phyloP scores from a whole-genome alignment of 2,113 vertebrate species.

The Paraplagusia blochii region DNA sequence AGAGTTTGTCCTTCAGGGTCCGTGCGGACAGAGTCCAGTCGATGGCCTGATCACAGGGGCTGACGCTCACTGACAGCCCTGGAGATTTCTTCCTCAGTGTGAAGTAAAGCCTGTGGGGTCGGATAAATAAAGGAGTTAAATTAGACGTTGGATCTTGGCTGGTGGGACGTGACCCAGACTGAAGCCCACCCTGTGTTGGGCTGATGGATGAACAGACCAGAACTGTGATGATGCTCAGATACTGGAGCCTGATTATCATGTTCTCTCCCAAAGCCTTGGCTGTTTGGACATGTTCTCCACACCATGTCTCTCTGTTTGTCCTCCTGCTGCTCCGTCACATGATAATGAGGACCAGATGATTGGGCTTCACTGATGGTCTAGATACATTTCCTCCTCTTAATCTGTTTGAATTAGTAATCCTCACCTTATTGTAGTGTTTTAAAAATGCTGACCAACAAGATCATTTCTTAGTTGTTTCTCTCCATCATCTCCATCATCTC shows the following conservation, averaged over 20 bases:
- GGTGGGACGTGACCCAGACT: constrained; percentile 36
- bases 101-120: constrained; percentile 79
- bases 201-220: constrained; percentile 32
- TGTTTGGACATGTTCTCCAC: constrained; percentile 19
- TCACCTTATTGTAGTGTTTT: background rate
- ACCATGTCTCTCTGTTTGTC: constrained; percentile 21
- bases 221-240: constrained; percentile 33
- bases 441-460: too few relatives aligned
- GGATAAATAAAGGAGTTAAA: constrained; percentile 9
- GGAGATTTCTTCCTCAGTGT: constrained; percentile 74
- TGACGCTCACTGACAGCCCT: constrained; percentile 80
- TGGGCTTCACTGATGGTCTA: constrained; percentile 41
- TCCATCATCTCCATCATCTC: too few relatives aligned
- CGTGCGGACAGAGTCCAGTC: constrained; percentile 80
- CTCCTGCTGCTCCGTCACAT: constrained; percentile 32
- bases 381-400: constrained; percentile 49
- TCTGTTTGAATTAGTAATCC: constrained; percentile 45
- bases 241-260: constrained; percentile 4
- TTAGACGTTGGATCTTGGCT: constrained; percentile 19
- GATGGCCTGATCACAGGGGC: constrained; percentile 80
- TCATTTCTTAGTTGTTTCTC: too few relatives aligned
- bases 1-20: constrained; percentile 73
- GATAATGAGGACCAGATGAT: constrained; percentile 48
- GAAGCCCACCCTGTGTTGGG: constrained; percentile 34
- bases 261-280: constrained; percentile 4